Percentiles rank a stretch among this genome's conserved stretches.
phyloP scores from a whole-genome alignment of 2,888 invertebrate genomes.

The Podabrus alpinus region DNA sequence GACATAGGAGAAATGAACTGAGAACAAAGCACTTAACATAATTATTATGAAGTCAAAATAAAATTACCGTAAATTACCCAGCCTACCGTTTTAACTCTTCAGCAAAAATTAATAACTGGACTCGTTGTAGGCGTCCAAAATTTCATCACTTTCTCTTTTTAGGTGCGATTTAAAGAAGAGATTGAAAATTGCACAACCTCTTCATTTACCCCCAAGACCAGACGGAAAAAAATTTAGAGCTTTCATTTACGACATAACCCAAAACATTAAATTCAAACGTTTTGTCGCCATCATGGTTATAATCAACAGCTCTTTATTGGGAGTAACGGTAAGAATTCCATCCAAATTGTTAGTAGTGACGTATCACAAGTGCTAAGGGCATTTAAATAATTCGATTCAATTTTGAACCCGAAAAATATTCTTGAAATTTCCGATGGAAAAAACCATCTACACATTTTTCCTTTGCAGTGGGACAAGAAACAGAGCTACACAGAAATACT shows the following conservation, averaged over 20 bases:
- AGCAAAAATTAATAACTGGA: too few relatives aligned
- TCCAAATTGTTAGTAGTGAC: too few relatives aligned
- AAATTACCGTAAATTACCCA: too few relatives aligned
- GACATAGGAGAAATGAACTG: too few relatives aligned
- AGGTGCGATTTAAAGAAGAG: conserved; percentile 97
- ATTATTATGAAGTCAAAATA: too few relatives aligned
- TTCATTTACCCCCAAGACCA: conserved; percentile 96
- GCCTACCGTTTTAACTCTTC: too few relatives aligned
- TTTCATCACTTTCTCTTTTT: conserved; percentile 12
- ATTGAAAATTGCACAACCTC: conserved; percentile 97
- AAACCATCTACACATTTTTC: background rate
- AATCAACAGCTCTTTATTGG: conserved; percentile 87
- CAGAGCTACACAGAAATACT: conserved; percentile 78
- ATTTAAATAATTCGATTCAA: too few relatives aligned
- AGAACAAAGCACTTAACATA: too few relatives aligned
- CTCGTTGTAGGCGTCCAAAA: too few relatives aligned
- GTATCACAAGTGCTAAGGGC: too few relatives aligned
- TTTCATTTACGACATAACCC: conserved; percentile 96
- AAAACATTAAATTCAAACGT: conserved; percentile 93
- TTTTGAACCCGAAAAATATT: too few relatives aligned
- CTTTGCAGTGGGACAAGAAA: conserved; percentile 81
- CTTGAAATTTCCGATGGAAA: too few relatives aligned
- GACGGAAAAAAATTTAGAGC: conserved; percentile 90
- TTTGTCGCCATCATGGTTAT: conserved; percentile 93
- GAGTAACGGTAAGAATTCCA: conserved; percentile 74